Percentiles rank a stretch among this genome's conserved stretches.
phyloP scores from a whole-genome alignment of 35 echinoderm and acorn worm genomes.

The Ptychodera flava region DNA sequence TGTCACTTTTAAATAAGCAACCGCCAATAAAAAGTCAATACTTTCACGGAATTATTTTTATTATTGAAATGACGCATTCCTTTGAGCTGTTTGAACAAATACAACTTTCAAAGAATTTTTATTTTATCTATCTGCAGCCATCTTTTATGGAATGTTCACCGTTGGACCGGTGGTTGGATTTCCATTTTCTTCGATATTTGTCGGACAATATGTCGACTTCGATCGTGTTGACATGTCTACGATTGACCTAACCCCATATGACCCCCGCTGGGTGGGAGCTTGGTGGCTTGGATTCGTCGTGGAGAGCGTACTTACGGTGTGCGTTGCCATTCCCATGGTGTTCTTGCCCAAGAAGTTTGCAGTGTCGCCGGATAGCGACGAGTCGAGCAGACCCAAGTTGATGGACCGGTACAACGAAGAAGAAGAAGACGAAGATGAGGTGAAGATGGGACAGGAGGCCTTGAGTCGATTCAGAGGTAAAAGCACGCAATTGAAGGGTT shows the following conservation, averaged over 20 bases:
- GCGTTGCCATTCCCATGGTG: conserved; percentile 20
- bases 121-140: conserved; percentile 19
- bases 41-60: too few species aligned
- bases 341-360: conserved; percentile 18
- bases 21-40: too few species aligned
- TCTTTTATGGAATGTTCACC: conserved; percentile 27
- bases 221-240: not conserved
- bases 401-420: not conserved
- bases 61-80: too few species aligned
- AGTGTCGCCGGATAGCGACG: conserved; percentile 8
- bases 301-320: not conserved
- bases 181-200: conserved; percentile 1
- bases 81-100: too few species aligned
- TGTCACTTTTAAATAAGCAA: too few species aligned
- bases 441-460: conserved; percentile 15
- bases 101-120: too few species aligned
- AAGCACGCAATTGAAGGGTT: not conserved
- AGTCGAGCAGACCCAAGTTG: not conserved
- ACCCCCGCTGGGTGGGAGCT: conserved; percentile 37
- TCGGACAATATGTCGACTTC: conserved; percentile 37
- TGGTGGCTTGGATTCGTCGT: conserved; percentile 61
- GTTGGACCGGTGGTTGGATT: conserved; percentile 30
- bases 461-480: not conserved
- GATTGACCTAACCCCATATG: conserved; percentile 7
- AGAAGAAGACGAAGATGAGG: conserved; percentile 10